Evolutionary conservation across 64 coral and sea anemone species (phyloP).

Genomic region (Stylophora pistillata): DNA sequence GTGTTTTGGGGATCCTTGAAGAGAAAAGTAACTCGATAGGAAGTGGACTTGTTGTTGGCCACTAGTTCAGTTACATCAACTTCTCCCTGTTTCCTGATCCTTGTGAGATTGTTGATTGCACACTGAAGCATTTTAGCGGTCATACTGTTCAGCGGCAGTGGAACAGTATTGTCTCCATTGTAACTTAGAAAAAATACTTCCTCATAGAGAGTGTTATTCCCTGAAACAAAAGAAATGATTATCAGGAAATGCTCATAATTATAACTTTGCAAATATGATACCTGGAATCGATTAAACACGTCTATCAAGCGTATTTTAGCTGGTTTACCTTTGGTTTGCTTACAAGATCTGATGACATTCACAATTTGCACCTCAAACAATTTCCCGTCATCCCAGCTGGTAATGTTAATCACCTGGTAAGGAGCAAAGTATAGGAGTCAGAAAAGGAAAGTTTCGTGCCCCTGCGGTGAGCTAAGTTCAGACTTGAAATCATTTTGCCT

Average conservation of each 20-base stretch:
- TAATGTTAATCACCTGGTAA: constrained; percentile 59
- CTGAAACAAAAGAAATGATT: constrained; percentile 2
- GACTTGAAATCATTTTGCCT: neutral
- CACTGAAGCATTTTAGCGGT: constrained; percentile 22
- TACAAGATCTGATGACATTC: neutral
- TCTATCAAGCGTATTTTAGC: neutral
- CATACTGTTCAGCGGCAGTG: neutral
- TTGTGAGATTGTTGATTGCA: constrained; percentile 44
- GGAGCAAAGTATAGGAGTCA: neutral
- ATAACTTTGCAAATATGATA: neutral
- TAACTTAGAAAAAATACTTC: constrained; percentile 42
- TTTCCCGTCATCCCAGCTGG: constrained; percentile 52
- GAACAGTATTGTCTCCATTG: neutral
- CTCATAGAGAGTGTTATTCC: neutral
- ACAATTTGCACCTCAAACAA: constrained; percentile 37
- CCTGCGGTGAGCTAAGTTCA: no score
- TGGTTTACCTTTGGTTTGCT: neutral
- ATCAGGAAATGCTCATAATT: neutral
- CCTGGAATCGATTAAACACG: neutral
- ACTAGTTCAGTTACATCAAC: constrained; percentile 45
- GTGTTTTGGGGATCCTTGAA: constrained; percentile 37
- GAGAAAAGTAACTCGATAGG: constrained; percentile 47
- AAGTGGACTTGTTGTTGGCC: neutral
- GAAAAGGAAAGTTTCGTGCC: no score
- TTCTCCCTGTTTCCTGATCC: constrained; percentile 27